A percentile compares a stretch with the other conserved stretches of the same genome.
These are phyloP conservation scores for Brachionus sp. DNA, from an alignment of 1,140 invertebrate genomes.

Conservation along the genomic window DNA sequence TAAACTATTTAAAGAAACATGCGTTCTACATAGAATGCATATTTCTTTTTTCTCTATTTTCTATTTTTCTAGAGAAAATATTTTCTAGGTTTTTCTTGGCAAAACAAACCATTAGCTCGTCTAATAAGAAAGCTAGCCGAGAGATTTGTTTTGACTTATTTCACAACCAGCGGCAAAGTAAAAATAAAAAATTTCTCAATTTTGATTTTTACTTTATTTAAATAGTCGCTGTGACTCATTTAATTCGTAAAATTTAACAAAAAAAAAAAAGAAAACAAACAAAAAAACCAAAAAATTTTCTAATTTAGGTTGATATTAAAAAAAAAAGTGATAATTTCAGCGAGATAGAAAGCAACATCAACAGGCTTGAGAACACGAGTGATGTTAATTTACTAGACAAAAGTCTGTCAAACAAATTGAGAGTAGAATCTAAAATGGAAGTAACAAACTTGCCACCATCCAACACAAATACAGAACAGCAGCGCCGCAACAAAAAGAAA, in stretches of 20 bases:
- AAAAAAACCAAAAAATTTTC: not conserved
- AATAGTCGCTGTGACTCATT: not conserved
- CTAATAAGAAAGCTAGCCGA: not conserved
- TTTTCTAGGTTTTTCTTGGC: not conserved
- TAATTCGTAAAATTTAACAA: not conserved
- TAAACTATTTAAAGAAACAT: conserved; percentile 31
- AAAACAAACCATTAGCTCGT: not conserved
- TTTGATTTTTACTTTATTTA: not conserved
- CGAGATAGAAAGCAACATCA: not conserved
- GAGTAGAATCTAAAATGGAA: not conserved
- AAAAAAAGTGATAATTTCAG: not conserved
- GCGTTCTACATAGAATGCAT: conserved; percentile 1
- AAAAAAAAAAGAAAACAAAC: too few species aligned
- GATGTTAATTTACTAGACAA: not conserved
- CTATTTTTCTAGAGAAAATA: not conserved
- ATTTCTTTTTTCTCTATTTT: not conserved
- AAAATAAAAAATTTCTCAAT: not conserved
- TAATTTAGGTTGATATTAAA: not conserved
- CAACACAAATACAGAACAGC: not conserved
- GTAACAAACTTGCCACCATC: not conserved
- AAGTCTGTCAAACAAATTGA: not conserved
- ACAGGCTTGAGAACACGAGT: not conserved
- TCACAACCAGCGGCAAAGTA: not conserved
- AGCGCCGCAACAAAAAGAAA: conserved; percentile 42
- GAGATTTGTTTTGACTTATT: not conserved